Evolutionary conservation across 2,888 invertebrate species (phyloP).

Genomic region (Caenorhabditis japonica): DNA sequence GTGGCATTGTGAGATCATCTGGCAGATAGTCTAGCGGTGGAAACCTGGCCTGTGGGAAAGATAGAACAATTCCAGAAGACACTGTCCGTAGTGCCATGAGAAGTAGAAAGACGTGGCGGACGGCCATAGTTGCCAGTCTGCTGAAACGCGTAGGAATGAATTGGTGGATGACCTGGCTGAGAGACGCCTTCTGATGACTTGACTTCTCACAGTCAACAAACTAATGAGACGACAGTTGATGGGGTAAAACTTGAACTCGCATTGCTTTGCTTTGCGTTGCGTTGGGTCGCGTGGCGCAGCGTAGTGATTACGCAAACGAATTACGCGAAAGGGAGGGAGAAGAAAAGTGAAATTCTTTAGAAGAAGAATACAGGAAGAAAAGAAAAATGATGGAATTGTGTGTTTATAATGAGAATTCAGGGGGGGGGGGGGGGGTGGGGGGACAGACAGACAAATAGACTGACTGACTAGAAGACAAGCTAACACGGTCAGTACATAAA

Average conservation of each 20-base stretch:
- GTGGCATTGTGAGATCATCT: constrained; percentile 67
- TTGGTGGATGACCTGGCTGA: constrained; percentile 2
- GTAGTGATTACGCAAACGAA: constrained; percentile 22
- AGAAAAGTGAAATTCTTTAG: neutral
- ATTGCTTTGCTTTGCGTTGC: too few relatives aligned
- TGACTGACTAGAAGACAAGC: too few relatives aligned
- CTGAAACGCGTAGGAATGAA: constrained; percentile 15
- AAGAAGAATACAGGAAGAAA: neutral
- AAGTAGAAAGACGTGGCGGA: constrained; percentile 27
- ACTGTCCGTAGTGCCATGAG: constrained; percentile 17
- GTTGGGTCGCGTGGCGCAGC: constrained; percentile 15
- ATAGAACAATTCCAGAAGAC: constrained; percentile 45
- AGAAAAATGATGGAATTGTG: constrained; percentile 11
- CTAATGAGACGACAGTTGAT: constrained; percentile 48
- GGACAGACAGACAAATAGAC: too few relatives aligned
- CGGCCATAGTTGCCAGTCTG: constrained; percentile 6
- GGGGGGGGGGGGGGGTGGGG: too few relatives aligned
- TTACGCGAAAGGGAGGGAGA: constrained; percentile 11
- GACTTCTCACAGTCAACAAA: constrained; percentile 23
- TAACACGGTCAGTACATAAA: too few relatives aligned
- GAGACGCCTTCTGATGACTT: constrained; percentile 9
- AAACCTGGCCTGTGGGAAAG: constrained; percentile 71
- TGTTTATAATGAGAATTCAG: constrained; percentile 24
- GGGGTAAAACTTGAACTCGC: constrained; percentile 49
- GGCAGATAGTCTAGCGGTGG: constrained; percentile 75